Base-by-base conservation (phyloP, 1,140 invertebrate genomes). In the Gryllus bimaculatus region DNA sequence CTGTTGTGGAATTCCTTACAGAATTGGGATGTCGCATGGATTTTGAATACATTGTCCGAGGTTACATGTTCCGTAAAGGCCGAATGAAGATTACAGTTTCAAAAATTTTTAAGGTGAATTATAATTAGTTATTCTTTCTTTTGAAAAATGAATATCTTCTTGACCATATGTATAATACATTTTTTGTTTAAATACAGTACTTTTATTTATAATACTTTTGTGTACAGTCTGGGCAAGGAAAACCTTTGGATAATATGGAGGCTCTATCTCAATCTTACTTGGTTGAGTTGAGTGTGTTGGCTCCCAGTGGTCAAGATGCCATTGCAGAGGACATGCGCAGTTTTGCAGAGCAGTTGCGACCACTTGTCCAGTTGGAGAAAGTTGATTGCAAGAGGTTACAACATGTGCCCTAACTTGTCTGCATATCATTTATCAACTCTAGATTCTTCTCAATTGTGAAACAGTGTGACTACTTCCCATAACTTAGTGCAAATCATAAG, bases 11-110 rank as follows among this genome's bases (percentile, higher is more conserved):
- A 81, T 99, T 98, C 85, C 88, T 99, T 0, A 94, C 91, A 78
- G 97, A 98, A 89, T 87, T 98, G 82, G 97, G 97, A 10, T 96
- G 93, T 83, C 88, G 93, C 81, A 86, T 95, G 76, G 97, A 98
- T 84, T 98, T 96, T 89, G 97, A 98, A 87, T 98, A 95, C 84
- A 94, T 96, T 82, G 91, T 94, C 0, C 93, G 96, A 87, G 97
- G 97, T 18, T 97, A 94, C 82, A 96, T 98, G 91, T 98, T 98
- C 83, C 90, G 96, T 77, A 98, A 98, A 88, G 97, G 97, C 1
- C 89, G 96, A 83, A 97, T 99, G 95, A 98, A 98, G 86, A 94
- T 98, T 5, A 97, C 95, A 5, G 96, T 98, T 0, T 95, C 95
- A 0, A 98, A 98, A 86, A 92, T 99, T 13, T 97, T 95, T 82